These are phyloP conservation scores for Haemorhous mexicanus DNA, from an alignment of 2,113 vertebrate genomes.

Conservation along the genomic window DNA sequence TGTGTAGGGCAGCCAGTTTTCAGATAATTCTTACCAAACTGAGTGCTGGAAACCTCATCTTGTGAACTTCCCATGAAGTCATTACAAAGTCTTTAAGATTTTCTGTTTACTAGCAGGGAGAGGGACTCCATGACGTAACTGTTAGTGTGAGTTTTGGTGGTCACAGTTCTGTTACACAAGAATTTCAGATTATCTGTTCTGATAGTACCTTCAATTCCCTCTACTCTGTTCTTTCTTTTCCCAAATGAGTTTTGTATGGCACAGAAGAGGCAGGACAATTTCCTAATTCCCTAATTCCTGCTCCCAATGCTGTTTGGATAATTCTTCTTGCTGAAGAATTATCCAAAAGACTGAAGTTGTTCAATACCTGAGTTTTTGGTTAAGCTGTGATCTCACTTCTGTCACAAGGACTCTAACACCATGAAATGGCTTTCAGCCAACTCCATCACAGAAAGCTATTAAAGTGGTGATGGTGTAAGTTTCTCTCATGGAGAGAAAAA, in stretches of 20 bases:
- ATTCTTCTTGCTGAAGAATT: background rate
- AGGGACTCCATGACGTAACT: rapidly evolving
- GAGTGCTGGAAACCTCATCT: background rate
- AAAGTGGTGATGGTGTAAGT: background rate
- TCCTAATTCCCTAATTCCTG: background rate
- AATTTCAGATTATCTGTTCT: background rate
- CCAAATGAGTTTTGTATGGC: background rate
- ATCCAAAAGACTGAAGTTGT: background rate
- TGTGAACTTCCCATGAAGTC: background rate
- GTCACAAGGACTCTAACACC: background rate
- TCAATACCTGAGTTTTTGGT: background rate
- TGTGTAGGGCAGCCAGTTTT: background rate
- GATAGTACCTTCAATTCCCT: background rate
- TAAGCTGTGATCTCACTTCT: background rate
- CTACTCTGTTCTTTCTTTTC: background rate
- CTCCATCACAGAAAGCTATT: background rate
- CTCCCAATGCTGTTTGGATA: background rate
- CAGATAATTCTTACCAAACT: background rate
- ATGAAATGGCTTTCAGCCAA: background rate
- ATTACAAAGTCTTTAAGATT: background rate
- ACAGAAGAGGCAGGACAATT: background rate
- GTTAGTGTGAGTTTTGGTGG: background rate
- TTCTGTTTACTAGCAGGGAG: background rate
- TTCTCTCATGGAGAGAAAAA: background rate
- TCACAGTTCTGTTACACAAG: rapidly evolving